Percentiles rank a stretch among this genome's conserved stretches.
Conservation (phyloP, 2,888 invertebrate species). For the Physocephala rufipes region DNA sequence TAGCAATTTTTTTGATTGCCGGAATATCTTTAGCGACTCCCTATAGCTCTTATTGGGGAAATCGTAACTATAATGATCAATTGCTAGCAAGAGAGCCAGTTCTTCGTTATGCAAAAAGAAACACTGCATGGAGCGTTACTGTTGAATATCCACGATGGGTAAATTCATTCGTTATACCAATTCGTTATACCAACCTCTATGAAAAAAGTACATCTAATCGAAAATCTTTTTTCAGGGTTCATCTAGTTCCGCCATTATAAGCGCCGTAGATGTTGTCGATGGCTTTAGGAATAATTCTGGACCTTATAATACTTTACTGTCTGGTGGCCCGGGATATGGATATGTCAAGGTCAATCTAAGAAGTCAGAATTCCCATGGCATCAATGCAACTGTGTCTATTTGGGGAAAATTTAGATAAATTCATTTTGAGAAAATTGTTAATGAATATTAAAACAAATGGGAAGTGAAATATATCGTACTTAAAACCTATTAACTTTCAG, state of each 20-base stretch:
- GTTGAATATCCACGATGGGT: slow-evolving; percentile 44
- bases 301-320: slow-evolving; percentile 46
- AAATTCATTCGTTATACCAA: slow-evolving; percentile 30
- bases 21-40: slow-evolving; percentile 38
- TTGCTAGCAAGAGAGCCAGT: slow-evolving; percentile 41
- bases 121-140: slow-evolving; percentile 36
- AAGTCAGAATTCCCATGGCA: slow-evolving; percentile 45
- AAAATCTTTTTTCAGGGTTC: slow-evolving; percentile 34
- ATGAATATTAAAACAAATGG: no score
- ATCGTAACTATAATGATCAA: slow-evolving; percentile 29
- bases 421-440: no score
- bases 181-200: neutral
- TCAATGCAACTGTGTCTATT: slow-evolving; percentile 54
- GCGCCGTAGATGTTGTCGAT: slow-evolving; percentile 48
- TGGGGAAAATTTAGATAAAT: slow-evolving; percentile 44
- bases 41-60: slow-evolving; percentile 41
- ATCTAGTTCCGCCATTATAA: slow-evolving; percentile 43
- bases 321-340: slow-evolving; percentile 50
- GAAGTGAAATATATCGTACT: no score
- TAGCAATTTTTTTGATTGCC: slow-evolving; percentile 28
- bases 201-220: neutral
- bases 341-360: slow-evolving; percentile 47
- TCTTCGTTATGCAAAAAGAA: slow-evolving; percentile 34
- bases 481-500: no score
- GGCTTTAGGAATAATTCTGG: slow-evolving; percentile 54